Evolutionary conservation across 1,140 invertebrate genomes (phyloP).

Genomic region (Ceratina japonica): DNA sequence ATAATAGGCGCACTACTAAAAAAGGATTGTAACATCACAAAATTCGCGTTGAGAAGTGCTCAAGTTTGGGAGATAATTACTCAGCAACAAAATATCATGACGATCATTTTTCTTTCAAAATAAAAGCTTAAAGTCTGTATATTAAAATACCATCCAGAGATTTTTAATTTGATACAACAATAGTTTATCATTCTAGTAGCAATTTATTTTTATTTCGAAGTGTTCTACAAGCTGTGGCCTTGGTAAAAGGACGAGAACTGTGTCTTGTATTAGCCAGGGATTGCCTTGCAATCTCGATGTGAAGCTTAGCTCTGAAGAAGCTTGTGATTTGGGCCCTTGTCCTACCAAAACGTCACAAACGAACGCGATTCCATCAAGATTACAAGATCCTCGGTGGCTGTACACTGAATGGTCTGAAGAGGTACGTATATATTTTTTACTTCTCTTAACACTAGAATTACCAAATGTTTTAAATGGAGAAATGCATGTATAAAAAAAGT

Average conservation of each 20-base stretch:
- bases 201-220: constrained; percentile 53
- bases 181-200: background rate
- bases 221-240: constrained; percentile 69
- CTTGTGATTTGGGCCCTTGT: constrained; percentile 65
- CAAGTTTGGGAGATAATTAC: too few relatives aligned
- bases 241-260: constrained; percentile 63
- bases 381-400: constrained; percentile 62
- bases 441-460: too few relatives aligned
- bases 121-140: too few relatives aligned
- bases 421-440: constrained; percentile 50
- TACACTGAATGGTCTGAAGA: constrained; percentile 71
- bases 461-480: too few relatives aligned
- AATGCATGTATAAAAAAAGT: too few relatives aligned
- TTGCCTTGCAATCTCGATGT: constrained; percentile 56
- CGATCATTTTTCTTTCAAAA: too few relatives aligned
- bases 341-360: constrained; percentile 16
- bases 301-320: constrained; percentile 63
- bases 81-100: too few relatives aligned
- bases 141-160: too few relatives aligned
- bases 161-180: too few relatives aligned
- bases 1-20: too few relatives aligned
- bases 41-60: too few relatives aligned
- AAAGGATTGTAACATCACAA: too few relatives aligned
- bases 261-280: constrained; percentile 61
- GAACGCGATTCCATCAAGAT: constrained; percentile 48